Conservation (phyloP, 2,113 vertebrate species). For the Apeltes quadracus region DNA sequence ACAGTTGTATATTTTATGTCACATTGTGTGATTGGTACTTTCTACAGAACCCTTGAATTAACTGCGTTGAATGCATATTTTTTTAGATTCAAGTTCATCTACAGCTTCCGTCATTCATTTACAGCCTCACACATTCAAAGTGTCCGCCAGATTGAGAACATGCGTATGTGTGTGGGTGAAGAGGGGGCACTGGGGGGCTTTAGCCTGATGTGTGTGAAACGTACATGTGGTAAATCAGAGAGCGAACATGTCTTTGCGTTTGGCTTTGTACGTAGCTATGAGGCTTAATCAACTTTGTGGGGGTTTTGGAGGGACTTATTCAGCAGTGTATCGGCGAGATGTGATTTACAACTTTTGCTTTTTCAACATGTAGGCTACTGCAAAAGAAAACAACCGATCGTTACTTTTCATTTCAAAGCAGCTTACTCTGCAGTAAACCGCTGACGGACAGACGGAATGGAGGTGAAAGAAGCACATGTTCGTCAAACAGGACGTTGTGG, state of each 20-base stretch:
- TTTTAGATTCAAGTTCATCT: too few relatives aligned
- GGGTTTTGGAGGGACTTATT: slow-evolving; percentile 15
- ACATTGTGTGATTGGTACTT: background rate
- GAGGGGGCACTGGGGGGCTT: background rate
- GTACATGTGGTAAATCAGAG: slow-evolving; percentile 53
- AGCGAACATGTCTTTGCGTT: too few relatives aligned
- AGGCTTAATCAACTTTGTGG: slow-evolving; percentile 34
- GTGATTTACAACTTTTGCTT: slow-evolving; percentile 6
- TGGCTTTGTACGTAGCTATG: slow-evolving; percentile 42
- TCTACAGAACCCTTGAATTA: background rate
- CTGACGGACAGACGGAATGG: slow-evolving; percentile 38
- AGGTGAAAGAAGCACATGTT: slow-evolving; percentile 32
- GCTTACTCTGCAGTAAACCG: too few relatives aligned
- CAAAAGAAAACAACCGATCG: slow-evolving; percentile 33
- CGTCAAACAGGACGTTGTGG: slow-evolving; percentile 37
- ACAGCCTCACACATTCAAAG: slow-evolving; percentile 34
- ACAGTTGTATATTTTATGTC: background rate
- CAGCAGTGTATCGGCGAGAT: slow-evolving; percentile 3
- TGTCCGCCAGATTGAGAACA: slow-evolving; percentile 38
- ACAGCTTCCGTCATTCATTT: too few relatives aligned
- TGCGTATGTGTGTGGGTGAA: slow-evolving; percentile 17
- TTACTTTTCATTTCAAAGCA: slow-evolving; percentile 39
- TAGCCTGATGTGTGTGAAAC: slow-evolving; percentile 37
- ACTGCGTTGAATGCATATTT: background rate
- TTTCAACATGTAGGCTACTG: background rate